Evolutionary conservation across 2,797 vertebrate genomes (phyloP).

Genomic region (Clarias pachynema): DNA sequence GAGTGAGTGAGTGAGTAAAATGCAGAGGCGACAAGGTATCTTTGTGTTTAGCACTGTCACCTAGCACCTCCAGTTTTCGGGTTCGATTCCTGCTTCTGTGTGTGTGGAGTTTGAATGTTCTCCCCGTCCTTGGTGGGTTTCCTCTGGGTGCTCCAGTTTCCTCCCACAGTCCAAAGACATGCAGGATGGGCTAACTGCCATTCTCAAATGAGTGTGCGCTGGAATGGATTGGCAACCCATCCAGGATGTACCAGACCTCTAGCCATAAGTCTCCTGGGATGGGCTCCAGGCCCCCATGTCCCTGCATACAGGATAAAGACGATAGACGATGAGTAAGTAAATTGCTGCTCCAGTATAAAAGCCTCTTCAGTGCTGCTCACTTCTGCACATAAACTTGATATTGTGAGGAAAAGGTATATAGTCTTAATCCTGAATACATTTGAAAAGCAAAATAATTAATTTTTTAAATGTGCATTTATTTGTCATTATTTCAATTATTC

Average conservation of each 20-base stretch:
- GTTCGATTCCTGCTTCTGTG: neutral
- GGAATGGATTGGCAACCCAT: too few species aligned
- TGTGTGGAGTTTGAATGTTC: neutral
- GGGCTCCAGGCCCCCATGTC: too few species aligned
- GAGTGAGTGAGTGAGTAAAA: too few species aligned
- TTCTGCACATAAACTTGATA: constrained; percentile 35
- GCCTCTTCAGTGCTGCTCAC: too few species aligned
- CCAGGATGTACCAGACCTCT: neutral
- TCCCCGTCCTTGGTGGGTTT: neutral
- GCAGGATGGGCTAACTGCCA: too few species aligned
- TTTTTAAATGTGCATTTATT: too few species aligned
- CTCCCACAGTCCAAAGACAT: neutral
- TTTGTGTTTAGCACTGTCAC: neutral
- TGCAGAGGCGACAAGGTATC: neutral
- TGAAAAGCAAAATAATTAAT: neutral
- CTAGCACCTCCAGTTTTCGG: neutral
- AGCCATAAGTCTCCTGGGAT: too few species aligned
- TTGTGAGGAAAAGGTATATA: neutral
- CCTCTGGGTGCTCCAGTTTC: neutral
- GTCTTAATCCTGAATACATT: constrained; percentile 40
- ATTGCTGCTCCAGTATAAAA: too few species aligned
- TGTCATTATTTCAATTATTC: too few species aligned
- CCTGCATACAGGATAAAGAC: too few species aligned
- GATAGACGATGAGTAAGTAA: too few species aligned
- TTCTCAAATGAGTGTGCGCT: neutral